Percentiles rank a stretch among this genome's conserved stretches.
phyloP scores from a whole-genome alignment of 2,888 invertebrate species.

The Melinaea marsaeus region DNA sequence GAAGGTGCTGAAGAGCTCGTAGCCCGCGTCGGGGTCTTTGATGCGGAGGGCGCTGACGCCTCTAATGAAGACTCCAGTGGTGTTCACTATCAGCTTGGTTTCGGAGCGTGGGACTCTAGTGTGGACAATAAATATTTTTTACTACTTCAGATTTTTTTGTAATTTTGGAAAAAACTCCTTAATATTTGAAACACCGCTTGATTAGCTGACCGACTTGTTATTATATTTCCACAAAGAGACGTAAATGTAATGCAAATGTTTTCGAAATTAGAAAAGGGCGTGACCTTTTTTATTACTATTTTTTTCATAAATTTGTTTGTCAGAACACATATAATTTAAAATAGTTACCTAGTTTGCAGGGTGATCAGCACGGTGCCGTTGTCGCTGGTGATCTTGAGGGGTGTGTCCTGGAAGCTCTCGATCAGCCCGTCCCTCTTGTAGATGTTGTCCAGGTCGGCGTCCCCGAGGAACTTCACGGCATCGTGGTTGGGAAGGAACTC shows the following conservation, averaged over 20 bases:
- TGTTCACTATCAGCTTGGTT: constrained; percentile 72
- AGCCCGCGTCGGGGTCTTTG: constrained; percentile 80
- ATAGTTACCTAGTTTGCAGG: constrained; percentile 58
- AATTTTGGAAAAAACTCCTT: too few relatives aligned
- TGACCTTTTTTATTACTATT: too few relatives aligned
- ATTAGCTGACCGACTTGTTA: too few relatives aligned
- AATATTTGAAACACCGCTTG: too few relatives aligned
- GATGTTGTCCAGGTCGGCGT: constrained; percentile 86
- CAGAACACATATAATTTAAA: background rate
- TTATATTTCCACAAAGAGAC: too few relatives aligned
- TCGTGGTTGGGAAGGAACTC: constrained; percentile 85
- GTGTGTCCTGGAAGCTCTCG: constrained; percentile 64
- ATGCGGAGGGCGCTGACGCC: constrained; percentile 84
- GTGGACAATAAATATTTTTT: background rate
- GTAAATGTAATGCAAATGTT: too few relatives aligned
- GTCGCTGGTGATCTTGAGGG: constrained; percentile 57
- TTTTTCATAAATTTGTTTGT: too few relatives aligned
- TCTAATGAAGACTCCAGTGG: constrained; percentile 82
- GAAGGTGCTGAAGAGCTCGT: constrained; percentile 85
- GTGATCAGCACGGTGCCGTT: constrained; percentile 65
- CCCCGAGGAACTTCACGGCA: constrained; percentile 87
- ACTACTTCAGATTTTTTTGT: background rate
- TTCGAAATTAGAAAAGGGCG: too few relatives aligned
- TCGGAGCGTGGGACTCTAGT: constrained; percentile 58
- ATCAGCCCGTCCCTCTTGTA: constrained; percentile 84